Base-by-base conservation (phyloP, 2,888 invertebrate species). In the Sepioteuthis lessoniana region DNA sequence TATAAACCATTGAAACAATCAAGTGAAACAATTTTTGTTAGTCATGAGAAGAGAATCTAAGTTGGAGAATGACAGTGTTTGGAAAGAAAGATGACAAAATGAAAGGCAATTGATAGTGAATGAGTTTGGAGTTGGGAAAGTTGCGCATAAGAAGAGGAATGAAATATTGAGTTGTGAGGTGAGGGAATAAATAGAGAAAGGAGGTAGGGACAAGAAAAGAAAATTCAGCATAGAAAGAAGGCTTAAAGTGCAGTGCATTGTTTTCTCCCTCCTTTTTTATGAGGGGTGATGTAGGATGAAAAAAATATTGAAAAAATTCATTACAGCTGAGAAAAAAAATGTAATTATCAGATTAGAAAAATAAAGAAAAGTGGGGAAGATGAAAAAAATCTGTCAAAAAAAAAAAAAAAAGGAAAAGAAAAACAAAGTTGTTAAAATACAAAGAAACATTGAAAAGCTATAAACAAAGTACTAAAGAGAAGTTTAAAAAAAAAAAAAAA, bases 31-130 rank as follows among this genome's bases (percentile, higher is more conserved):
- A 91, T 38, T 42, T 42, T 42, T 37, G 42, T 38, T 46, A 91
- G 91, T 46, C 38, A 42, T 91, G 28, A 91, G 91, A 91, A 76
- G 8, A 76, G 76, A 76, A 76, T 76, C n/a, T 35, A 76, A 76
- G 76, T 8, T 76, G n/a, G 19, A 76, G 76, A 76, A 76, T 76
- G n/a, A n/a, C 76, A 76, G 19, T 16, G 10, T 76, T 76, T n/a
- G 76, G 35, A 19, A 76, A 76, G 35, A 76, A n/a, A n/a, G n/a
- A 35, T 38, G 91, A 46, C 38, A 91, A 91, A 46, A 46, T 38
- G 35, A 38, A 91, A 46, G 28, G 42, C 28, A 31, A 38, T 31
- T 28, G 91, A 25, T 2, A 31, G 91, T 42, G 91, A 13, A 46
- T 46, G 91, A 46, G 91, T 31, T 28, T 38, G 21, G 90, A 37